These are phyloP conservation scores for Drosophila bocki DNA, from an alignment of 1,140 invertebrate species.

Conservation along the genomic window DNA sequence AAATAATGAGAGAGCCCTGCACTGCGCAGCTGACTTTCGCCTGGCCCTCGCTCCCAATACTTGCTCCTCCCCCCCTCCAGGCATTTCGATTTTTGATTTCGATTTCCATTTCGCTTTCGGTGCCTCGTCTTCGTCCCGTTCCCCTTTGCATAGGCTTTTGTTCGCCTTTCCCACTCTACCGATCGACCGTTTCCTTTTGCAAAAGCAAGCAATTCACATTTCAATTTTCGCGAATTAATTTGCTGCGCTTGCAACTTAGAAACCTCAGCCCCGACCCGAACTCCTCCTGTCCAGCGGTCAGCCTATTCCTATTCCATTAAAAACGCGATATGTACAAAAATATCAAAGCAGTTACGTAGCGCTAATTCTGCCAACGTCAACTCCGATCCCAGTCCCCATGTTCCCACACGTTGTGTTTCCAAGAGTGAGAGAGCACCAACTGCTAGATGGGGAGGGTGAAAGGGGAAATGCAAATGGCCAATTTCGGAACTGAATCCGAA, in stretches of 20 bases:
- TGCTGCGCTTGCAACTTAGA: slow-evolving; percentile 56
- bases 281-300: neutral
- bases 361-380: slow-evolving; percentile 39
- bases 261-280: neutral
- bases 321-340: slow-evolving; percentile 25
- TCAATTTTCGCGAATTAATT: slow-evolving; percentile 27
- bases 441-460: neutral
- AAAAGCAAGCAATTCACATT: slow-evolving; percentile 13
- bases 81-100: slow-evolving; percentile 2
- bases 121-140: neutral
- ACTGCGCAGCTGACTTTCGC: slow-evolving; percentile 21
- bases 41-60: neutral
- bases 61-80: neutral
- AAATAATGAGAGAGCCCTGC: neutral
- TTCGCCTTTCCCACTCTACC: slow-evolving; percentile 7
- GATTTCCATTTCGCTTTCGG: slow-evolving; percentile 12
- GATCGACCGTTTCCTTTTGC: slow-evolving; percentile 23
- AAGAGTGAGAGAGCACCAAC: neutral
- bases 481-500: slow-evolving; percentile 20
- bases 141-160: neutral
- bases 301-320: slow-evolving; percentile 47
- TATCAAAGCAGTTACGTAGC: slow-evolving; percentile 36
- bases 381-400: slow-evolving; percentile 4
- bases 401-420: slow-evolving; percentile 21
- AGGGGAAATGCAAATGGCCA: slow-evolving; percentile 35